A percentile compares a stretch with the other conserved stretches of the same genome.
Evolutionary conservation across 1,140 invertebrate species (phyloP).

Genomic region (Drosophila equinoxialis): DNA sequence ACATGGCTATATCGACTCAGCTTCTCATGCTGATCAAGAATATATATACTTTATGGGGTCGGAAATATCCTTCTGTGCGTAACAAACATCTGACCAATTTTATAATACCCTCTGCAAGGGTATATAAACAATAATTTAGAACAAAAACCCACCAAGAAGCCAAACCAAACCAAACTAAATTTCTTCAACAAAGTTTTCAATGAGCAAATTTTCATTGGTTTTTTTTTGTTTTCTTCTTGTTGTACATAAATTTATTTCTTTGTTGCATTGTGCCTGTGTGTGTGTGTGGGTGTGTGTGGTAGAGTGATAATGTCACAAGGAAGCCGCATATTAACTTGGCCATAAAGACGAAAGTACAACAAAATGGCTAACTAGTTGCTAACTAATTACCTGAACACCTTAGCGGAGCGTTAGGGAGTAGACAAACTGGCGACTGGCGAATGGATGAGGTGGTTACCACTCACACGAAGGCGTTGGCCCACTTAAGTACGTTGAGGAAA

Average conservation of each 20-base stretch:
- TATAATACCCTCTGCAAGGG: no score
- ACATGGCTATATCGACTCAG: no score
- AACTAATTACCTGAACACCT: slow-evolving; percentile 65
- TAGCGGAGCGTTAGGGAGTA: background rate
- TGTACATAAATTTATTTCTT: background rate
- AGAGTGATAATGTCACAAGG: slow-evolving; percentile 65
- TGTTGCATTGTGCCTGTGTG: background rate
- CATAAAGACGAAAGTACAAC: slow-evolving; percentile 23
- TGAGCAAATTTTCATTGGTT: slow-evolving; percentile 21
- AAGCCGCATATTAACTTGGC: slow-evolving; percentile 66
- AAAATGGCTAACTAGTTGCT: slow-evolving; percentile 53
- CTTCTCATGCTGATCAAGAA: no score
- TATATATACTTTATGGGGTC: no score
- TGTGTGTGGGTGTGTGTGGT: slow-evolving; percentile 23
- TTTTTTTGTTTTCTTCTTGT: background rate
- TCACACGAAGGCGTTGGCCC: slow-evolving; percentile 7
- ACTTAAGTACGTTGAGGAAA: slow-evolving; percentile 22
- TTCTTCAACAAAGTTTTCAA: slow-evolving; percentile 1
- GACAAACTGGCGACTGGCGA: background rate
- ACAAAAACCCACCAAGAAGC: background rate
- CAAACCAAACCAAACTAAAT: background rate
- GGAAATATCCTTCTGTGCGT: no score
- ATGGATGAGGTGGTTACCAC: no score
- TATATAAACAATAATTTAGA: no score
- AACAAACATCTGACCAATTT: no score